Percentiles rank a stretch among this genome's conserved stretches.
These are phyloP conservation scores for Cavia aperea DNA, from an alignment of 2,113 vertebrate genomes.

Conservation along the genomic window DNA sequence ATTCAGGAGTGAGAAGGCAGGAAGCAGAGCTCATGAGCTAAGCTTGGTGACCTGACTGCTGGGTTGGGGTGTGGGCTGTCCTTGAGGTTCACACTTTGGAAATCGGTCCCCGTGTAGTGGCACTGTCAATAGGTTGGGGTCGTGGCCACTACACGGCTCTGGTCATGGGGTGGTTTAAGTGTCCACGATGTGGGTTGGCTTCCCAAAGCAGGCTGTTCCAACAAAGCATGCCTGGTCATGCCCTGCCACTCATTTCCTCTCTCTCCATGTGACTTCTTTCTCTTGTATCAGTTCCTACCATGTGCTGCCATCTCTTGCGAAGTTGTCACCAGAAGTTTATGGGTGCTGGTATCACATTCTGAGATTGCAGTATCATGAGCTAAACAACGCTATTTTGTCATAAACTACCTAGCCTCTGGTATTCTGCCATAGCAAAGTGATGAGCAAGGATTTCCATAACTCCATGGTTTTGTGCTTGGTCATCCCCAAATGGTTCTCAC, in stretches of 20 bases:
- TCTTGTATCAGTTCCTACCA: background rate
- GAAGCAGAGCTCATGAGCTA: fast-evolving
- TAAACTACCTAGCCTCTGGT: background rate
- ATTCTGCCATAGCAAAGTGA: background rate
- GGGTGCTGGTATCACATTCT: background rate
- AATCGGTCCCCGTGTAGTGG: background rate
- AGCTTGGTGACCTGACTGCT: background rate
- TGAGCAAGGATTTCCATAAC: background rate
- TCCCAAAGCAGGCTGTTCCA: background rate
- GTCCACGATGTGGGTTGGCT: background rate
- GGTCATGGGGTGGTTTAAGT: background rate
- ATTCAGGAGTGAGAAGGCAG: background rate
- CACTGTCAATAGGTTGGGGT: background rate
- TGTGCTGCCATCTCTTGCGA: background rate
- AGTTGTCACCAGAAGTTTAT: background rate
- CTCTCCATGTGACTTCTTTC: background rate
- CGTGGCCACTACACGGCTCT: background rate
- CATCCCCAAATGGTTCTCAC: background rate
- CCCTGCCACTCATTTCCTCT: too few relatives aligned
- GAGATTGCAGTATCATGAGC: background rate
- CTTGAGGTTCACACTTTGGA: background rate
- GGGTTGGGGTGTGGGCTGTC: background rate
- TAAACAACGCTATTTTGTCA: background rate
- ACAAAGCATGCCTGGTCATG: background rate
- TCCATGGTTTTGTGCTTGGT: background rate